Base-by-base conservation (phyloP, 2,113 vertebrate species). In the Kryptolebias marmoratus region DNA sequence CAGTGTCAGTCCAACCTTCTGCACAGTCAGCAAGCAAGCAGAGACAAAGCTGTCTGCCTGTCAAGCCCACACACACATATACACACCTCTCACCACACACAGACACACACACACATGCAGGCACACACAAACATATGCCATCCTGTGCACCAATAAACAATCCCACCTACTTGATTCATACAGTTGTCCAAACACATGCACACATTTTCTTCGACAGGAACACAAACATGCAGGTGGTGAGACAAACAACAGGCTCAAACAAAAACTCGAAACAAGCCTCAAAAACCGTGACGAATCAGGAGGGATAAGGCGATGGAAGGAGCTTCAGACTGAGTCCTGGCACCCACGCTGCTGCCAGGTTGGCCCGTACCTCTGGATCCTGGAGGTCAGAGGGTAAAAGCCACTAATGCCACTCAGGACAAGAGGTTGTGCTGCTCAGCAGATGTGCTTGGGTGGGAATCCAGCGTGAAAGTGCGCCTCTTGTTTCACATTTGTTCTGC, bases 1-100 rank as follows among this genome's bases (percentile, higher is more conserved):
- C 79, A 66, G 76, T 87, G 88, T 87, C 82, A 87, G 73, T 63
- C 77, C 82, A 75, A 90, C 84, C 88, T 84, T 88, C 75, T 82
- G 79, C 85, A 81, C 64, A 88, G 82, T 87, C 87, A 89, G 80
- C 78, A 86, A 69, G 75, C 58, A 32, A 77, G 67, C 53, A 67
- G 31, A 81, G 68, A 85, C 64, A 84, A 81, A 58, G 22, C 69
- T 77, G 58, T 67, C 67, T 0, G 15, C 48, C 69, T 87, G 57
- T 80, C 84, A 87, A 68, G 32, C 59, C 71, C 42, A 5, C 61
- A 70, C 60, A 71, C 64, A 78, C 68, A 73, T 49, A 75, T 9
- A 77, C 12, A 11, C 77, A 83, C 31, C 16, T 39, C 30, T 32
- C 0, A 16, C 42, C 48, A 49, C 0, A 44, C 27, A 18, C 56